Evolutionary conservation across 2,797 vertebrate species (phyloP).

Genomic region (Lacerta agilis): DNA sequence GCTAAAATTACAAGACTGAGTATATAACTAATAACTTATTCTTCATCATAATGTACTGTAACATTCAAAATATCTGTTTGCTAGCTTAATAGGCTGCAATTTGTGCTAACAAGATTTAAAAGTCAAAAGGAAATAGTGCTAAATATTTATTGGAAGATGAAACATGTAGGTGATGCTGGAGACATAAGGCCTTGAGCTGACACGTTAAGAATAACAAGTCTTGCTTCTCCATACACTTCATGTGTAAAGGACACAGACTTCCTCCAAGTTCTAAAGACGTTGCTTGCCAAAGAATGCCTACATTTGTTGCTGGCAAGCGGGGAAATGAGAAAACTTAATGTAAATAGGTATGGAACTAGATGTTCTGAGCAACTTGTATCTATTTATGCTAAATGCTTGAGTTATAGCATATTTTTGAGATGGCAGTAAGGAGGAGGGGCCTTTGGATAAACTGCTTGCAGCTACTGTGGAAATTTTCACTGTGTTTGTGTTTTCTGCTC

Average conservation of each 20-base stretch:
- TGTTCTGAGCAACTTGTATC: background rate
- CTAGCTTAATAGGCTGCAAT: conserved; percentile 14
- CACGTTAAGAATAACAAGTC: conserved; percentile 10
- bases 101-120: conserved; percentile 8
- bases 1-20: background rate
- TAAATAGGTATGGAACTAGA: background rate
- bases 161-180: conserved; percentile 2
- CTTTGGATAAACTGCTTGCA: background rate
- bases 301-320: background rate
- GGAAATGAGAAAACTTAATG: background rate
- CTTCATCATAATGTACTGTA: background rate
- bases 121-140: conserved; percentile 3
- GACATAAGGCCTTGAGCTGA: background rate
- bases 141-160: conserved; percentile 32
- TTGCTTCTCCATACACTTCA: background rate
- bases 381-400: background rate
- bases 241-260: background rate
- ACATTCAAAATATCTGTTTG: conserved; percentile 3
- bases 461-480: background rate
- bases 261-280: background rate
- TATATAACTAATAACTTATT: background rate
- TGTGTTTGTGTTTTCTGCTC: background rate
- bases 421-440: background rate
- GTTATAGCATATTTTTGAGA: background rate
- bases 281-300: background rate